Evolutionary conservation across 2,888 invertebrate species (phyloP).

Genomic region (Melanotus villosus): DNA sequence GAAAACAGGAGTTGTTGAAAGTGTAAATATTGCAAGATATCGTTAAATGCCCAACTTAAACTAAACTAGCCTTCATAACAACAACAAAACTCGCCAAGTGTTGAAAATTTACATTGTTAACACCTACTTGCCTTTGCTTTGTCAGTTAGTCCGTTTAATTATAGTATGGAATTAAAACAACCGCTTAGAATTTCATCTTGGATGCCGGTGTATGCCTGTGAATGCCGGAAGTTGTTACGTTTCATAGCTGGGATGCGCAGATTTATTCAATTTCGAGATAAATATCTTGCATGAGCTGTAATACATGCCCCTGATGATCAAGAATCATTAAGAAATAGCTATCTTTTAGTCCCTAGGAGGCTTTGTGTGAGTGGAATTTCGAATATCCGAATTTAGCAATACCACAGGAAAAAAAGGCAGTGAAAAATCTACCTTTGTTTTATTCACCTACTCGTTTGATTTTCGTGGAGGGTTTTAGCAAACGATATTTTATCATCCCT

Average conservation of each 20-base stretch:
- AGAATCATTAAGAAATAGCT: too few relatives aligned
- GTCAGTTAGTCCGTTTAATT: neutral
- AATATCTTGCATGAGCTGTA: too few relatives aligned
- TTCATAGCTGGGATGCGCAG: too few relatives aligned
- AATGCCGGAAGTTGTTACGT: too few relatives aligned
- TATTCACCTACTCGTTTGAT: conserved; percentile 39
- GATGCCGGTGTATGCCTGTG: too few relatives aligned
- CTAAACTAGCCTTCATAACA: conserved; percentile 2
- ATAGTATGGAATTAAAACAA: too few relatives aligned
- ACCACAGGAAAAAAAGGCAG: neutral
- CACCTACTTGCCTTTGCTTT: conserved; percentile 4
- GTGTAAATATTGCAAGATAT: conserved; percentile 36
- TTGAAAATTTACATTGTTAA: conserved; percentile 4
- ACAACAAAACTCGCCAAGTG: neutral
- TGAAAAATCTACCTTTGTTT: conserved; percentile 34
- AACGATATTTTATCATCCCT: conserved; percentile 42
- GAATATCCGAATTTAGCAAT: too few relatives aligned
- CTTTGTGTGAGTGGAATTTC: too few relatives aligned
- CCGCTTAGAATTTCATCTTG: too few relatives aligned
- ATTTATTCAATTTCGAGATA: too few relatives aligned
- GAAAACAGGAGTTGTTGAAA: conserved; percentile 30
- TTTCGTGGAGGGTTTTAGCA: conserved; percentile 38
- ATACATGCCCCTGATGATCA: too few relatives aligned
- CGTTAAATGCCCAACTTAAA: conserved; percentile 19
- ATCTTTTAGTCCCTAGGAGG: too few relatives aligned